Base-by-base conservation (phyloP, 2,888 invertebrate species). In the Notocelia uddmanniana region DNA sequence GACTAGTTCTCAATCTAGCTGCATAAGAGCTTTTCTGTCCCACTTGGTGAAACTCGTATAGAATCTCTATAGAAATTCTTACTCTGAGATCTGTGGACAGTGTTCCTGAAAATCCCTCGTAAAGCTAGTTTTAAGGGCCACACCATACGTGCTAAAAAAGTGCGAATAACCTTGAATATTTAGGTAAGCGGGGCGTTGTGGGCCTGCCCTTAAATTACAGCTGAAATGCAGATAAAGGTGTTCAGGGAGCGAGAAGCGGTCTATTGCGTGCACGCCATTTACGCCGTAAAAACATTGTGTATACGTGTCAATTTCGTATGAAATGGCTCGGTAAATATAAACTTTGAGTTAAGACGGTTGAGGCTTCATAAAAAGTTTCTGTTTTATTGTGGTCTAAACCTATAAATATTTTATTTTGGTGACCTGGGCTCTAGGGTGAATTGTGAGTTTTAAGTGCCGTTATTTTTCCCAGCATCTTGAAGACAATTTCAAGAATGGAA, bases 81-180 rank as follows among this genome's bases (percentile, higher is more conserved):
- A n/a, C n/a, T n/a, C n/a, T n/a, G n/a, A n/a, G n/a, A n/a, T n/a
- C n/a, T n/a, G n/a, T n/a, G n/a, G n/a, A n/a, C n/a, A n/a, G n/a
- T n/a, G n/a, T n/a, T n/a, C 45, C 8, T n/a, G 5, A 45, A 8
- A 15, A 45, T 0, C 5, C n/a, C n/a, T 45, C 8, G n/a, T 10
- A 34, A 63, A 62, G 63, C 45, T 19, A 31, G 21, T 54, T 52
- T 50, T 58, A 64, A 64, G 66, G 66, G 64, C 59, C 66, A 5
- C 59, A 31, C 13, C 13, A 37, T 52, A 31, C 26, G 48, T 59
- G 31, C 70, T 52, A 52, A 66, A 71, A 68, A 71, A 85, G 83
- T 84, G 78, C 80, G 80, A 84, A 83, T 89, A 88, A 85, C 88
- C 88, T 89, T 87, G 89, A 89, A 90, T 90, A 90, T 90, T 90